Percentiles rank a stretch among this genome's conserved stretches.
phyloP scores from a whole-genome alignment of 2,113 vertebrate genomes.

The Phylloscopus whistleri region DNA sequence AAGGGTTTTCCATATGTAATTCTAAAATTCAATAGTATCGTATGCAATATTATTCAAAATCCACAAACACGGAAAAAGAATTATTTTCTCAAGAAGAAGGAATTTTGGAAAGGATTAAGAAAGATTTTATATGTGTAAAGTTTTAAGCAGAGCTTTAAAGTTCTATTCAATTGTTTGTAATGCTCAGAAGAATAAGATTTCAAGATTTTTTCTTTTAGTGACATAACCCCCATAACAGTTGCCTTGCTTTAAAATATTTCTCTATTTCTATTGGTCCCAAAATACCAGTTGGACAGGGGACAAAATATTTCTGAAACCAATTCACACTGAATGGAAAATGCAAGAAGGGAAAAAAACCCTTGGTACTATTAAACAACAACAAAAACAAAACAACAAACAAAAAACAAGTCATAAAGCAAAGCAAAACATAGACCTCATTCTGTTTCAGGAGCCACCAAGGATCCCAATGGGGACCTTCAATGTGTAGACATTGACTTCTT shows the following conservation, averaged over 20 bases:
- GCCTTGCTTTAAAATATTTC: neutral
- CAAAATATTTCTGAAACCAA: neutral
- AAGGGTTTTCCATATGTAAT: neutral
- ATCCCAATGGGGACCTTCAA: neutral
- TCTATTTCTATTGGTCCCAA: neutral
- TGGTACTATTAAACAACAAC: neutral
- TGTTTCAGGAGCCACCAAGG: accelerated
- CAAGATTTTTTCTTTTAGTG: neutral
- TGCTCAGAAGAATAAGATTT: neutral
- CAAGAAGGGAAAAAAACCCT: neutral
- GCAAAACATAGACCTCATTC: neutral
- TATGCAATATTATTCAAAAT: neutral
- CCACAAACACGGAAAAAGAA: neutral
- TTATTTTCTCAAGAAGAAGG: neutral
- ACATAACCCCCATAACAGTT: neutral
- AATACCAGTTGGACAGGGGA: neutral
- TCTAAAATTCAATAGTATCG: neutral
- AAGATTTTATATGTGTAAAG: neutral
- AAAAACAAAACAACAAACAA: neutral
- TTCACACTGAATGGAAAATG: neutral
- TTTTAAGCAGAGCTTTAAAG: neutral
- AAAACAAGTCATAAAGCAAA: neutral
- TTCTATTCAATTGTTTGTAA: neutral
- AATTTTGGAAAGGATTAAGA: neutral
- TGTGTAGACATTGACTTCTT: neutral